These are phyloP conservation scores for Boloria selene DNA, from an alignment of 2,888 invertebrate species.

Conservation along the genomic window DNA sequence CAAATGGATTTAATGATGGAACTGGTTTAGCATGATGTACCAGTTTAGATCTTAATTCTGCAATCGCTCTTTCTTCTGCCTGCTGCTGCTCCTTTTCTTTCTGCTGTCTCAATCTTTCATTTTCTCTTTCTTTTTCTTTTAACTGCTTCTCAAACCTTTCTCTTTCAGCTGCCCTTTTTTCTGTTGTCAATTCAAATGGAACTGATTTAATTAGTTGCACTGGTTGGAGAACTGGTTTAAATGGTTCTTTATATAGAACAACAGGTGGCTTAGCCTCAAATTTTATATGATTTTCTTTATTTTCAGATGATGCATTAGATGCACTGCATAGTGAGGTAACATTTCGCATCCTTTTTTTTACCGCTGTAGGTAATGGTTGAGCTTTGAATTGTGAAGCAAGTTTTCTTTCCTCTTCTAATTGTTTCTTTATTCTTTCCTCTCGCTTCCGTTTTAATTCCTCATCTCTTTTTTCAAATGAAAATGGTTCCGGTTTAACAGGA, in stretches of 20 bases:
- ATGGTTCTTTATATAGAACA: slow-evolving; percentile 85
- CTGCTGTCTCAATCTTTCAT: slow-evolving; percentile 63
- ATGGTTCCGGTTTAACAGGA: slow-evolving; percentile 77
- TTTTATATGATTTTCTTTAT: slow-evolving; percentile 68
- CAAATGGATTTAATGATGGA: slow-evolving; percentile 73
- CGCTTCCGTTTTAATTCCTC: slow-evolving; percentile 80
- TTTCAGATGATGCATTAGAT: slow-evolving; percentile 66
- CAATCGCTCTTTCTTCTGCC: slow-evolving; percentile 76
- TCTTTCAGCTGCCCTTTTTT: slow-evolving; percentile 84
- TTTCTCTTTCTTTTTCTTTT: slow-evolving; percentile 79
- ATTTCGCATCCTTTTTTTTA: slow-evolving; percentile 69
- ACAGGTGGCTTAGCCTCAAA: slow-evolving; percentile 85
- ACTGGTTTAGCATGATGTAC: slow-evolving; percentile 85
- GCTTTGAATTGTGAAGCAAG: slow-evolving; percentile 87
- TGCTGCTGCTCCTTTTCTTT: slow-evolving; percentile 63
- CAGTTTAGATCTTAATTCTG: slow-evolving; percentile 78
- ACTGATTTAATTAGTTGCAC: slow-evolving; percentile 67
- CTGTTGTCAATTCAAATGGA: slow-evolving; percentile 85
- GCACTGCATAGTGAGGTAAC: slow-evolving; percentile 50
- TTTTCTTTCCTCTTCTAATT: slow-evolving; percentile 82
- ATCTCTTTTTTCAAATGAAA: slow-evolving; percentile 87
- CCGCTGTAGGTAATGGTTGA: slow-evolving; percentile 83
- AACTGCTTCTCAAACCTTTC: slow-evolving; percentile 82
- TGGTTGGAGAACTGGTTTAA: slow-evolving; percentile 81
- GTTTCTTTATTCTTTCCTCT: slow-evolving; percentile 83